Percentiles rank a stretch among this genome's conserved stretches.
Evolutionary conservation across 2,113 vertebrate genomes (phyloP).

Genomic region (Saguinus imperator): DNA sequence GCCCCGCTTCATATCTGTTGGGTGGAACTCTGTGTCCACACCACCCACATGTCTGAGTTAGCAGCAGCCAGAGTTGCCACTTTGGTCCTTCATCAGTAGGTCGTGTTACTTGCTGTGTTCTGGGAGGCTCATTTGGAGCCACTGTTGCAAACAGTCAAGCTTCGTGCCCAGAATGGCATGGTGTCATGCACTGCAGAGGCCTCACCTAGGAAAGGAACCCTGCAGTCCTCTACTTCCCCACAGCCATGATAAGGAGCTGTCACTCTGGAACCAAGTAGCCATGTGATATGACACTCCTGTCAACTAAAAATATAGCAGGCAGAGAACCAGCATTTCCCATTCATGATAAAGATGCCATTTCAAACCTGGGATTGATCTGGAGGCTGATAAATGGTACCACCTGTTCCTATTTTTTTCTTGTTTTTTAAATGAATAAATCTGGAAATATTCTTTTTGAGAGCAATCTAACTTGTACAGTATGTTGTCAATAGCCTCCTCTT

Average conservation of each 20-base stretch:
- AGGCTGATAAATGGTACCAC: not conserved
- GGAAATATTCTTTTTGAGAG: not conserved
- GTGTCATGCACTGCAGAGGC: not conserved
- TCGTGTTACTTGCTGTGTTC: not conserved
- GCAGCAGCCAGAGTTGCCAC: not conserved
- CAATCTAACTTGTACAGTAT: not conserved
- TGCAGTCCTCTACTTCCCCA: not conserved
- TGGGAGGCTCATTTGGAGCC: not conserved
- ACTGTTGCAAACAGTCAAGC: fast-evolving
- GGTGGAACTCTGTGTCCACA: not conserved
- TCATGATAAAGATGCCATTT: not conserved
- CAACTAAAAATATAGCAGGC: not conserved
- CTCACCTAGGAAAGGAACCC: not conserved
- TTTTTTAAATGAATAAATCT: not conserved
- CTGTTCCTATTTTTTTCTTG: not conserved
- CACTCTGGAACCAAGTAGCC: not conserved
- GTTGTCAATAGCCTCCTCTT: not conserved
- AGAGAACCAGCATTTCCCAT: not conserved
- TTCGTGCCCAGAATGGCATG: not conserved
- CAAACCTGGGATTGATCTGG: not conserved
- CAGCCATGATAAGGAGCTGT: not conserved
- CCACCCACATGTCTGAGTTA: not conserved
- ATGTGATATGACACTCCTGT: too few relatives aligned
- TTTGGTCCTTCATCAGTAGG: not conserved
- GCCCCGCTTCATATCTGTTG: not conserved